phyloP scores from a whole-genome alignment of 2,113 vertebrate species.

The Melozone crissalis region DNA sequence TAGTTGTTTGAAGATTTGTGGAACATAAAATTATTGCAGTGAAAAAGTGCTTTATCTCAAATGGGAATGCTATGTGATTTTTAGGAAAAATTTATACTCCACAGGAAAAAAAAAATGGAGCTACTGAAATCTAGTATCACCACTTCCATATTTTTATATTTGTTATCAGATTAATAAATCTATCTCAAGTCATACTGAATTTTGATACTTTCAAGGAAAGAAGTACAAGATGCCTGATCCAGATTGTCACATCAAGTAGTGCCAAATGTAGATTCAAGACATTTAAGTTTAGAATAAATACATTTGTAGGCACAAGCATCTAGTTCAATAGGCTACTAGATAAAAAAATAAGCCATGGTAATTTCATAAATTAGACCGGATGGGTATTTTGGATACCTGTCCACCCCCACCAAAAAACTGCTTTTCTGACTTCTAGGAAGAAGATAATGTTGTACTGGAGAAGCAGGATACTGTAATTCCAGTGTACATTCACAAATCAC shows the following conservation, averaged over 20 bases:
- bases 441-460: not conserved
- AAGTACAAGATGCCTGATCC: fast-evolving
- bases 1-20: not conserved
- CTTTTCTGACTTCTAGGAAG: not conserved
- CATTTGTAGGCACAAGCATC: not conserved
- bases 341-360: not conserved
- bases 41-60: not conserved
- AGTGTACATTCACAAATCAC: not conserved
- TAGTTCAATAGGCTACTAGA: not conserved
- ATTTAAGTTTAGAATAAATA: not conserved
- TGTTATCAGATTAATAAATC: not conserved
- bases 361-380: not conserved
- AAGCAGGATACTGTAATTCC: not conserved
- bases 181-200: not conserved
- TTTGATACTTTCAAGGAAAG: not conserved
- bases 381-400: not conserved
- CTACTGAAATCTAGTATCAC: not conserved
- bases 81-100: not conserved
- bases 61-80: not conserved
- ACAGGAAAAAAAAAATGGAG: not conserved
- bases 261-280: not conserved
- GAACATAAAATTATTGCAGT: not conserved
- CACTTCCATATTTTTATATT: not conserved
- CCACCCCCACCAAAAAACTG: not conserved
- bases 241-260: not conserved